Percentiles rank a stretch among this genome's conserved stretches.
These are phyloP conservation scores for Ciona savignyi DNA, from an alignment of 23 tunicate species.

Conservation along the genomic window DNA sequence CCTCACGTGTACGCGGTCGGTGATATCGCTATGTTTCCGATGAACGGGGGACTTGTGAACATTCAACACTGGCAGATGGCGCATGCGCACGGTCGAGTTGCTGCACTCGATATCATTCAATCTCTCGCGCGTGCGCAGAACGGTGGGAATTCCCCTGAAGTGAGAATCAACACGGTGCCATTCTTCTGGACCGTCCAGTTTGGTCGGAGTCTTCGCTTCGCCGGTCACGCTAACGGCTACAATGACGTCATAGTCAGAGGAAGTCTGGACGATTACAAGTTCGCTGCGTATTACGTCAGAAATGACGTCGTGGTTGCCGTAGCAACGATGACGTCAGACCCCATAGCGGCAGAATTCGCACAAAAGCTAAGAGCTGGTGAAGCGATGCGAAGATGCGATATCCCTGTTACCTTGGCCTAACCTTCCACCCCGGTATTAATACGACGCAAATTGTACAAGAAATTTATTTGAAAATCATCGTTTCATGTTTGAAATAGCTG, in stretches of 20 bases:
- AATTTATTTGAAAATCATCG: too few species aligned
- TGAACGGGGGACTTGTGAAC: conserved; percentile 37
- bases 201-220: conserved; percentile 67
- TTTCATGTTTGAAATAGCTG: conserved; percentile 72
- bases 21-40: conserved; percentile 60
- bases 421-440: too few species aligned
- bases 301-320: conserved; percentile 60
- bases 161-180: conserved; percentile 34
- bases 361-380: conserved; percentile 29
- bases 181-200: conserved; percentile 92
- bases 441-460: too few species aligned
- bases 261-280: conserved; percentile 33
- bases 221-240: conserved; percentile 40
- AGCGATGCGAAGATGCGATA: conserved; percentile 13
- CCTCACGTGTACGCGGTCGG: conserved; percentile 75
- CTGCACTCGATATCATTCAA: conserved; percentile 37
- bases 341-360: conserved; percentile 75
- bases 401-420: too few species aligned
- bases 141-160: not conserved
- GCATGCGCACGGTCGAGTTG: conserved; percentile 72
- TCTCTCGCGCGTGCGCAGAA: not conserved
- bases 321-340: conserved; percentile 71
- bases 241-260: conserved; percentile 46
- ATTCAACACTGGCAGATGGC: conserved; percentile 97
- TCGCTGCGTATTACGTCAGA: conserved; percentile 69